Percentiles rank a stretch among this genome's conserved stretches.
Evolutionary conservation across 2,888 invertebrate genomes (phyloP).

Genomic region (Drosophila putrida): DNA sequence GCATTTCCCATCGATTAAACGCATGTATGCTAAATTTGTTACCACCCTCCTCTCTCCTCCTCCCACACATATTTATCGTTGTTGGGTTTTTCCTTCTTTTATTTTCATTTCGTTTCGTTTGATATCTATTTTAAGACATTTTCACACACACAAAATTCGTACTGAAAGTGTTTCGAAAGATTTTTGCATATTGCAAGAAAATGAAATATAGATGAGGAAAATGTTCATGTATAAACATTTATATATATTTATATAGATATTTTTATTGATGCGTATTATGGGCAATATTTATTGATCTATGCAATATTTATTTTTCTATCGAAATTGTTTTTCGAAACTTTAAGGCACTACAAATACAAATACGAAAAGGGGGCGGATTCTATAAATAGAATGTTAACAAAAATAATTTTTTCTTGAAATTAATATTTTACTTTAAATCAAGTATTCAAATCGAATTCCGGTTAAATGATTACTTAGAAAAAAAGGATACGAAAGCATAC

Average conservation of each 20-base stretch:
- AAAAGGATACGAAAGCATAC: background rate
- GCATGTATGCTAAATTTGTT: conserved; percentile 57
- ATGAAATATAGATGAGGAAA: conserved; percentile 34
- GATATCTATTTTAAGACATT: conserved; percentile 65
- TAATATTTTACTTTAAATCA: no score
- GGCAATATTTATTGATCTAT: conserved; percentile 34
- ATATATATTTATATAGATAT: conserved; percentile 19
- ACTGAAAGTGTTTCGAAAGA: conserved; percentile 35
- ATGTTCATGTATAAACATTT: conserved; percentile 32
- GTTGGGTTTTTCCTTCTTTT: conserved; percentile 42
- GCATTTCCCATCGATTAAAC: conserved; percentile 76
- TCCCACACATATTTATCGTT: conserved; percentile 5
- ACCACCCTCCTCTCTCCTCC: background rate
- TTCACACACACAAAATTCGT: conserved; percentile 38
- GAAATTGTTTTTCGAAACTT: conserved; percentile 20
- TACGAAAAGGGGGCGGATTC: conserved; percentile 5
- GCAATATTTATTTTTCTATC: conserved; percentile 8
- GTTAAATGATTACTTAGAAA: background rate
- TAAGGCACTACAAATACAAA: conserved; percentile 2
- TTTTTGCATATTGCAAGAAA: conserved; percentile 29
- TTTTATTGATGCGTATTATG: conserved; percentile 27
- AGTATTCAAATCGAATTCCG: no score
- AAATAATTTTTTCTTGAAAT: background rate
- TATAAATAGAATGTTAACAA: background rate
- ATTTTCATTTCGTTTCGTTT: conserved; percentile 40